phyloP scores from a whole-genome alignment of 2,113 vertebrate genomes.

The Tragelaphus buxtoni region DNA sequence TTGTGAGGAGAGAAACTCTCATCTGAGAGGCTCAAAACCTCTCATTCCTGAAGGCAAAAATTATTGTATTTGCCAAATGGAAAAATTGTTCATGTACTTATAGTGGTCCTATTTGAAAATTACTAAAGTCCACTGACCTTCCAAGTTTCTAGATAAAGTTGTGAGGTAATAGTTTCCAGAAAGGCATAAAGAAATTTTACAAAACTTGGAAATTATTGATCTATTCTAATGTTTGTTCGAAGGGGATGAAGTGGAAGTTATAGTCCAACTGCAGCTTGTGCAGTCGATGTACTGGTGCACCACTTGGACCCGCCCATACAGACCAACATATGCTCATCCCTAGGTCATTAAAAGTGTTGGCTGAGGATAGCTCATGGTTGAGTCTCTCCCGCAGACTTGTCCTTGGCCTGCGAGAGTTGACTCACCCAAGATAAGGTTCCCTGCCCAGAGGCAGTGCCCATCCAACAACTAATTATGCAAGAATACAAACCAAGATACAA shows the following conservation, averaged over 20 bases:
- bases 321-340: background rate
- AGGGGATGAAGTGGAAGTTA: background rate
- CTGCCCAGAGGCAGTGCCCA: background rate
- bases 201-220: background rate
- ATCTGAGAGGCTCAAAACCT: background rate
- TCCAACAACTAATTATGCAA: background rate
- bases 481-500: background rate
- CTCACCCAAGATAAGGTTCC: background rate
- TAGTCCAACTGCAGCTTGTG: background rate
- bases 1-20: background rate
- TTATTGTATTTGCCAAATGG: background rate
- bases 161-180: background rate
- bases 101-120: background rate
- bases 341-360: background rate
- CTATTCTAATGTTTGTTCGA: background rate
- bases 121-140: background rate
- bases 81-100: background rate
- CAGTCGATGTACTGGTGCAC: rapidly evolving
- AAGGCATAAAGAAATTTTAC: background rate
- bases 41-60: background rate
- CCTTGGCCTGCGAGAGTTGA: background rate
- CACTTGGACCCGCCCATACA: background rate
- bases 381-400: background rate
- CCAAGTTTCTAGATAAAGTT: background rate
- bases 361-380: background rate